phyloP scores from a whole-genome alignment of 2,888 invertebrate genomes.

The Leucophora obtusa region DNA sequence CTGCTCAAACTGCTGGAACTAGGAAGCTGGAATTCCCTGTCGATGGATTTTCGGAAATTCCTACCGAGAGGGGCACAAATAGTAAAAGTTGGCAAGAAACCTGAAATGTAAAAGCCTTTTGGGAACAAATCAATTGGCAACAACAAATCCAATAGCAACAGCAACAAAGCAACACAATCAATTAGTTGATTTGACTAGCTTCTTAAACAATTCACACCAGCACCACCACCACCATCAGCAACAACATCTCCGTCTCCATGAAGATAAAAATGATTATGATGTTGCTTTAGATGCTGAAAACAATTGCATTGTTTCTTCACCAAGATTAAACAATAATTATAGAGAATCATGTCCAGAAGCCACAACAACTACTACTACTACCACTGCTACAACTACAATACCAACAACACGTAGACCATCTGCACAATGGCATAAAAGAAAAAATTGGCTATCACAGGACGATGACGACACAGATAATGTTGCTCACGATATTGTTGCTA shows the following conservation, averaged over 20 bases:
- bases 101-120: constrained; percentile 55
- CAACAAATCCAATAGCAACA: constrained; percentile 60
- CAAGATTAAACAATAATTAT: constrained; percentile 49
- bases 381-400: constrained; percentile 13
- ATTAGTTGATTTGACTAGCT: constrained; percentile 29
- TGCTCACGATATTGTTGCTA: neutral
- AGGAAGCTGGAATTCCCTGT: too few species aligned
- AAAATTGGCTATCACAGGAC: constrained; percentile 58
- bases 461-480: constrained; percentile 10
- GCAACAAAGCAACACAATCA: constrained; percentile 55
- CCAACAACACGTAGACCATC: constrained; percentile 52
- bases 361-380: constrained; percentile 7
- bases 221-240: constrained; percentile 19
- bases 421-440: constrained; percentile 53
- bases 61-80: too few species aligned
- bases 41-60: too few species aligned
- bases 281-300: constrained; percentile 4
- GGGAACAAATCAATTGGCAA: constrained; percentile 61
- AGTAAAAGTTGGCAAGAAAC: constrained; percentile 47
- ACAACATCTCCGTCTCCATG: constrained; percentile 38
- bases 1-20: too few species aligned
- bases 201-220: constrained; percentile 39
- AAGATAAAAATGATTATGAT: constrained; percentile 1
- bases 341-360: constrained; percentile 51
- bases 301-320: constrained; percentile 27